Percentiles rank a stretch among this genome's conserved stretches.
Evolutionary conservation across 2,797 vertebrate genomes (phyloP).

Genomic region (Rhinella marina): DNA sequence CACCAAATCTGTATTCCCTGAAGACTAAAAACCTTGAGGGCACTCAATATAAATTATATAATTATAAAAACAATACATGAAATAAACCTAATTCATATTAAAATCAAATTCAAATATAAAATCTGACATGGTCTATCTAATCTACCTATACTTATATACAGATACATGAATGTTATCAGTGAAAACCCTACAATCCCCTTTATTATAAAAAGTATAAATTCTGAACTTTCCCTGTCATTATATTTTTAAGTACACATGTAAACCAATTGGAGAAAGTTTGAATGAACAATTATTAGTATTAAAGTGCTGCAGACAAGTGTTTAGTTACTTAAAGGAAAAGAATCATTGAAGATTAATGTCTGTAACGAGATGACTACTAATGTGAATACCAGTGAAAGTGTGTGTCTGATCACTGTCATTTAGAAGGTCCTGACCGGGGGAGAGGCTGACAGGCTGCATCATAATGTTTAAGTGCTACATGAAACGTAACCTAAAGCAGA

Average conservation of each 20-base stretch:
- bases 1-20: no score
- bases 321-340: constrained; percentile 18
- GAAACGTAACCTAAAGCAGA: constrained; percentile 46
- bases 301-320: not conserved
- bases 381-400: constrained; percentile 28
- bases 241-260: not conserved
- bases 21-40: no score
- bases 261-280: not conserved
- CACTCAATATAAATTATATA: no score
- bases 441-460: constrained; percentile 34
- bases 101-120: no score
- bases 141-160: not conserved
- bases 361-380: constrained; percentile 19
- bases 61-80: no score
- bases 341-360: constrained; percentile 8
- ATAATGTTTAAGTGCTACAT: constrained; percentile 13
- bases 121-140: not conserved
- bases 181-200: not conserved
- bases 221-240: not conserved
- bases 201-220: not conserved
- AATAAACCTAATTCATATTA: no score
- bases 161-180: not conserved
- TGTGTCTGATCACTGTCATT: constrained; percentile 4
- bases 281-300: not conserved
- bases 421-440: constrained; percentile 2